Base-by-base conservation (phyloP, 2,113 vertebrate genomes). In the Ariopsis seemanni region DNA sequence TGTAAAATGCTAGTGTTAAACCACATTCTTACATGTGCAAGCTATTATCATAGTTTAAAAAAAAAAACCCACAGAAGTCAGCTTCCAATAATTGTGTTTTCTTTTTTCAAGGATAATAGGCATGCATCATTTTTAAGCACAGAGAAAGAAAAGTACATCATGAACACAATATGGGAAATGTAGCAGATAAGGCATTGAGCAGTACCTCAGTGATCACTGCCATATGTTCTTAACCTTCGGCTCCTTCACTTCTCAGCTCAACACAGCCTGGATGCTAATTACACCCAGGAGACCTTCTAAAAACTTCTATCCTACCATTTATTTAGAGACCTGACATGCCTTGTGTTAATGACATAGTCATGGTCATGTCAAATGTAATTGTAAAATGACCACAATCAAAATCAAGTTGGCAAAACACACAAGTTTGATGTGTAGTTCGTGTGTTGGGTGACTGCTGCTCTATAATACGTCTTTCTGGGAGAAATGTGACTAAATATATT, bases 161-260 rank as follows among this genome's bases (percentile, higher is more conserved):
- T n/a, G 27, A 52, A 57, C 65, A 20, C 48, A 3, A 4, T 27
- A 6, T 14, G 11, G 55, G 15, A 14, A 74, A 58, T 4, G 7
- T 10, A 62, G 62, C 42, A 55, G 60, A 86, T 79, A 78, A 62
- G 83, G 55, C 42, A 48, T 77, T 55, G 57, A 85, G 22, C 48
- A 78, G 17, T 20, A 53, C n/a, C 75, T 69, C 62, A 20, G 18
- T 86, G 60, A 67, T 53, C 34, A 30, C 74, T 53, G 48, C 85
- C 85, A 79, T 67, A 30, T 86, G 75, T 86, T 53, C 18, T 55
- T 55, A 25, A 77, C n/a, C 74, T 86, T 42, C 12, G 5, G 79
- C 25, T 79, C 50, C 7, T 30, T 77, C 20, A 25, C 48, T 25
- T 78, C 34, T 65, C 9, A n/a, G 6, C 50, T 86, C 48, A 15